These are phyloP conservation scores for Limnephilus auricula DNA, from an alignment of 2,888 invertebrate genomes.

Conservation along the genomic window DNA sequence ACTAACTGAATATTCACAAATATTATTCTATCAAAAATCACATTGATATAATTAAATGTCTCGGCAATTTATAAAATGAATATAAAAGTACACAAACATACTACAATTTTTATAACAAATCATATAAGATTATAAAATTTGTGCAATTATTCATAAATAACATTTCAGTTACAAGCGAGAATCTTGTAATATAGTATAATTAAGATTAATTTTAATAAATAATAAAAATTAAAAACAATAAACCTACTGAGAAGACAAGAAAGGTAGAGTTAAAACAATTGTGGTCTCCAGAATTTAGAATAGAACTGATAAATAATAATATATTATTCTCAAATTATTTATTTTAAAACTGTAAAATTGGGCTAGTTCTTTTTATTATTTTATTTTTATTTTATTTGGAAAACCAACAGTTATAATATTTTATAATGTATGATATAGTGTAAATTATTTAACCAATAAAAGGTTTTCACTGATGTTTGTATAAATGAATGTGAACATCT, in stretches of 20 bases:
- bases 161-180: slow-evolving; percentile 3
- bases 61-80: not conserved
- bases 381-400: no score
- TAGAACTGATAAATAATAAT: no score
- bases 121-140: not conserved
- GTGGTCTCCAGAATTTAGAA: no score
- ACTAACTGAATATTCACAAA: not conserved
- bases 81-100: not conserved
- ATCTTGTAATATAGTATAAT: not conserved
- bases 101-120: not conserved
- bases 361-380: not conserved
- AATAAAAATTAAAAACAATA: not conserved
- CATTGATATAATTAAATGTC: not conserved
- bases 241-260: not conserved
- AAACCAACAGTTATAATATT: no score
- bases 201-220: not conserved
- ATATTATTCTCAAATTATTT: no score
- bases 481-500: not conserved
- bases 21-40: not conserved
- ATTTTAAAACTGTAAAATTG: not conserved
- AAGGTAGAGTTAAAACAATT: no score
- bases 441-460: no score
- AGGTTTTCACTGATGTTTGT: no score
- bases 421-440: no score
- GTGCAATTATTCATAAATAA: slow-evolving; percentile 10